phyloP scores from a whole-genome alignment of 1,140 invertebrate genomes.

The Triops longicaudatus region DNA sequence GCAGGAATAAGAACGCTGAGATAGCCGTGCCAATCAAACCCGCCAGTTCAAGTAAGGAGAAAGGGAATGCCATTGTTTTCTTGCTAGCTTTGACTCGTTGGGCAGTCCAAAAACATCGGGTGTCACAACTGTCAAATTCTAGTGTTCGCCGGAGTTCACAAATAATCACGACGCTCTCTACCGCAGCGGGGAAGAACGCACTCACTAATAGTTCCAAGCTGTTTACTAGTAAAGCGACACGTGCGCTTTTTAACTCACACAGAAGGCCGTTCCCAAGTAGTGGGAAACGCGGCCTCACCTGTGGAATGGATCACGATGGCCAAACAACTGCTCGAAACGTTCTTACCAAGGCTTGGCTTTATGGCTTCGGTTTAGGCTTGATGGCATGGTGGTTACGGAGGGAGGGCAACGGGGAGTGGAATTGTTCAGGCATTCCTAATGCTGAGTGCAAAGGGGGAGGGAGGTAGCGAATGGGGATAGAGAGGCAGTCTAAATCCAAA shows the following conservation, averaged over 20 bases:
- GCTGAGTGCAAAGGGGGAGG: too few species aligned
- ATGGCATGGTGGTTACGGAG: not conserved
- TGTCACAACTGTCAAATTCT: not conserved
- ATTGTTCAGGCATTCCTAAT: too few species aligned
- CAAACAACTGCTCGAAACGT: not conserved
- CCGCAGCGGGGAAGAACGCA: too few species aligned
- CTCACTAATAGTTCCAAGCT: too few species aligned
- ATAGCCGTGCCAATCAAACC: not conserved
- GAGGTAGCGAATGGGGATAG: too few species aligned
- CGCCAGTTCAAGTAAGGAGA: not conserved
- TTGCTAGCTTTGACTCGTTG: too few species aligned
- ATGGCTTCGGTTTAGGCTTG: not conserved
- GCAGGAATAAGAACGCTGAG: not conserved
- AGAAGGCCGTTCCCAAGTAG: not conserved
- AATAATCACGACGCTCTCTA: too few species aligned
- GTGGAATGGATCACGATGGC: not conserved
- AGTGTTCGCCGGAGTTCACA: too few species aligned
- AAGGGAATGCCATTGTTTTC: not conserved
- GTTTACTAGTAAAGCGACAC: not conserved
- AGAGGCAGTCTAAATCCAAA: not conserved
- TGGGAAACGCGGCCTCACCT: not conserved
- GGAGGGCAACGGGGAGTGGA: not conserved
- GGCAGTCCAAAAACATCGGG: too few species aligned
- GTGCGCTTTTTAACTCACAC: not conserved
- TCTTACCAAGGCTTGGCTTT: not conserved